Base-by-base conservation (phyloP, 1,140 invertebrate genomes). In the Cyclina sinensis region DNA sequence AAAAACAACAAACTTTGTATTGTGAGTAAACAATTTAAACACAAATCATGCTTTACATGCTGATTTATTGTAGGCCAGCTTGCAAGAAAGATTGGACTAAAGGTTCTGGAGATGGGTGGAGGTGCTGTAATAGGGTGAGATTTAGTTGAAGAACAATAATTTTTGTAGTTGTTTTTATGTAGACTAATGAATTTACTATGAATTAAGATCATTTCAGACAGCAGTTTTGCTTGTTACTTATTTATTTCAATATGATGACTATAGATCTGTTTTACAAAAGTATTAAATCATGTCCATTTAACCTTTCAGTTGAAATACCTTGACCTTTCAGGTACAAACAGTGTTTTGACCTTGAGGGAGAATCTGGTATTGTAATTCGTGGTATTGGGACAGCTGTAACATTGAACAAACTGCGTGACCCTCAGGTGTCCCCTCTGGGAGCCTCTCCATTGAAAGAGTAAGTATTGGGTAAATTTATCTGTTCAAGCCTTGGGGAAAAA, bases 291-390 rank as follows among this genome's bases (percentile, higher is more conserved):
- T n/a, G n/a, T n/a, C n/a, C n/a, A n/a, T n/a, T n/a, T n/a, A n/a
- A n/a, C n/a, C n/a, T n/a, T n/a, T n/a, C n/a, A n/a, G n/a, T n/a
- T n/a, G n/a, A n/a, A n/a, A n/a, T n/a, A n/a, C n/a, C n/a, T n/a
- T n/a, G n/a, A n/a, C 65, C 43, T 89, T 90, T 46, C 92, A 97
- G 97, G 0, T 99, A 99, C 95, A 97, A 97, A 70, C 98, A 99
- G 95, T 98, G 97, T 95, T 99, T 99, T 96, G 99, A 99, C 96
- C 95, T 99, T 68, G 99, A 99, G 96, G 99, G 99, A 4, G 99
- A 99, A 95, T 99, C 98, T 39, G 99, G 99, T 0, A 98, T 99
- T 80, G 98, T 99, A 9, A 97, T 97, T 0, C 96, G 99, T 74
- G 99, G 98, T 0, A 98, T 99, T 88, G 98, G 98, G n/a, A 99